These are phyloP conservation scores for Zaprionus ornatus DNA, from an alignment of 1,140 invertebrate species.

Conservation along the genomic window DNA sequence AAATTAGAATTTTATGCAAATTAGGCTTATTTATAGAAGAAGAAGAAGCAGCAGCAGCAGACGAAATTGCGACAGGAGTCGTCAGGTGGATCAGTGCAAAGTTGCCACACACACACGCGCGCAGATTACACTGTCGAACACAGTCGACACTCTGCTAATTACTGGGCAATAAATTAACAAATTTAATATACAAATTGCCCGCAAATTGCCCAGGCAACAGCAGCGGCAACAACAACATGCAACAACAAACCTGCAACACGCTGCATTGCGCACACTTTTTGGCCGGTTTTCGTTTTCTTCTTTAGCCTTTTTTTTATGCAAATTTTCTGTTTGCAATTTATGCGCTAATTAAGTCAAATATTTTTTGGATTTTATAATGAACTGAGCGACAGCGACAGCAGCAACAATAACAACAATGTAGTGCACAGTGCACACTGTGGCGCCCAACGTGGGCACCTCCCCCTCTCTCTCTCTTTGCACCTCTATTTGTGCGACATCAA, in stretches of 20 bases:
- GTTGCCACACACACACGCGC: neutral
- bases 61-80: conserved; percentile 45
- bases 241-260: neutral
- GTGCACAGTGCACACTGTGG: neutral
- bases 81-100: neutral
- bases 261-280: conserved; percentile 3
- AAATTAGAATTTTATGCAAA: conserved; percentile 82
- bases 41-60: conserved; percentile 28
- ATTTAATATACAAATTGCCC: conserved; percentile 30
- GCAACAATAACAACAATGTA: conserved; percentile 14
- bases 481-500: conserved; percentile 23
- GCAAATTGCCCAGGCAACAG: conserved; percentile 10
- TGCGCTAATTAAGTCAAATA: conserved; percentile 49
- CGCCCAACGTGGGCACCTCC: neutral
- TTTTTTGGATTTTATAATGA: conserved; percentile 41
- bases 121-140: neutral
- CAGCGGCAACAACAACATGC: neutral
- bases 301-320: conserved; percentile 12
- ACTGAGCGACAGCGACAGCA: neutral
- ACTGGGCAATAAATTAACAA: conserved; percentile 30
- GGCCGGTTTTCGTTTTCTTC: neutral
- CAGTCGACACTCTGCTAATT: conserved; percentile 22
- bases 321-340: conserved; percentile 28
- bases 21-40: conserved; percentile 67
- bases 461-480: neutral